These are phyloP conservation scores for Hypolimnas misippus DNA, from an alignment of 2,888 invertebrate species.

Conservation along the genomic window DNA sequence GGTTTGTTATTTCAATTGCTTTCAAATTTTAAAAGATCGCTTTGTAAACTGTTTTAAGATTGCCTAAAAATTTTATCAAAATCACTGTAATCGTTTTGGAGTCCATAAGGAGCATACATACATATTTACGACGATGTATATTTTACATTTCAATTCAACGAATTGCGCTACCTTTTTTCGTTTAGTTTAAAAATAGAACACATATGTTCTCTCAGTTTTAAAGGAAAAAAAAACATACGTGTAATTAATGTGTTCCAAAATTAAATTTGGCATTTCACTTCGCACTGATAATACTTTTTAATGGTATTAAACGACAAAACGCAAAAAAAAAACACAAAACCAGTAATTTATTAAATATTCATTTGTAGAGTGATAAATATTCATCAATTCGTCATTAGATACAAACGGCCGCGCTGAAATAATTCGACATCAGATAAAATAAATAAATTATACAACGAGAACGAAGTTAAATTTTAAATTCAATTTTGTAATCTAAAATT, in stretches of 20 bases:
- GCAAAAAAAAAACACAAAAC: neutral
- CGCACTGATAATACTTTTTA: slow-evolving; percentile 6
- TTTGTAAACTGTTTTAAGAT: too few relatives aligned
- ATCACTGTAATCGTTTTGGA: too few relatives aligned
- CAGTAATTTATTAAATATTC: slow-evolving; percentile 27
- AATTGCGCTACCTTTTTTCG: neutral
- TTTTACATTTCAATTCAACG: neutral
- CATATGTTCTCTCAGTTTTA: neutral
- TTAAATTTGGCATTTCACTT: slow-evolving; percentile 1
- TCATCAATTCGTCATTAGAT: slow-evolving; percentile 20
- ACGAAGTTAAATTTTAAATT: slow-evolving; percentile 14
- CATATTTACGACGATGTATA: too few relatives aligned
- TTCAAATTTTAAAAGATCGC: too few relatives aligned
- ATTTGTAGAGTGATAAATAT: slow-evolving; percentile 23
- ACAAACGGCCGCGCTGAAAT: slow-evolving; percentile 18
- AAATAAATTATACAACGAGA: slow-evolving; percentile 20
- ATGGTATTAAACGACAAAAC: neutral
- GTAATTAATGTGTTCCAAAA: slow-evolving; percentile 1
- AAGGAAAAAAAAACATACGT: neutral
- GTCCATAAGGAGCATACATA: too few relatives aligned
- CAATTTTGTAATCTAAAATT: slow-evolving; percentile 18
- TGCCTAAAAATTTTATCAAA: too few relatives aligned
- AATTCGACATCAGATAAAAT: slow-evolving; percentile 19
- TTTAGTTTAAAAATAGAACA: neutral
- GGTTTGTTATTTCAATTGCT: too few relatives aligned